phyloP scores from a whole-genome alignment of 2,113 vertebrate species.

The Thalassarche chlororhynchos region DNA sequence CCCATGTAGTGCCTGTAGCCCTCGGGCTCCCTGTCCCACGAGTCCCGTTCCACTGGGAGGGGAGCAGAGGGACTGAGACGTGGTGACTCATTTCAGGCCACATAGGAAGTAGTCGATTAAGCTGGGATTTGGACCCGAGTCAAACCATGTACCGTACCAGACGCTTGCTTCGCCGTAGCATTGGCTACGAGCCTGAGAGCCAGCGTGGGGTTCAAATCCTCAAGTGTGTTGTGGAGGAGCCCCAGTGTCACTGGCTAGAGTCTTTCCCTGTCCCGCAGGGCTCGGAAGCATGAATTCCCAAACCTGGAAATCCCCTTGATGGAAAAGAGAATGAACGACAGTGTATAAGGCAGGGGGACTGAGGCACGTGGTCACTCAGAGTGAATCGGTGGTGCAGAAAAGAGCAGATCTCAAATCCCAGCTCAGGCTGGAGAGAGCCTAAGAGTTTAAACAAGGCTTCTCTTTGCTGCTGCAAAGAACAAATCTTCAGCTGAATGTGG shows the following conservation, averaged over 20 bases:
- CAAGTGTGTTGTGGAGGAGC: neutral
- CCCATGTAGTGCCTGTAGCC: neutral
- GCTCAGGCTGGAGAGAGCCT: neutral
- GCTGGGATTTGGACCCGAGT: neutral
- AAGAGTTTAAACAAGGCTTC: neutral
- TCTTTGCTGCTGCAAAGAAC: neutral
- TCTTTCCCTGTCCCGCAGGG: neutral
- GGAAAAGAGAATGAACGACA: accelerated
- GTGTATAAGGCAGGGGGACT: neutral
- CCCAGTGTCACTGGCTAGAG: neutral
- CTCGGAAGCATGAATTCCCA: neutral
- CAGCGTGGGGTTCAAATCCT: neutral
- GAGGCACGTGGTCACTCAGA: neutral
- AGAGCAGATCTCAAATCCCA: neutral
- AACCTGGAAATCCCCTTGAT: neutral
- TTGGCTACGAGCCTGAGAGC: neutral
- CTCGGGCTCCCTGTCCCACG: neutral
- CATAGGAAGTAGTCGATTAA: neutral
- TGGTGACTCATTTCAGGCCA: neutral
- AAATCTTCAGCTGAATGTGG: neutral
- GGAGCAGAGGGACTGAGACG: neutral
- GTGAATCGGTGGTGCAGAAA: neutral
- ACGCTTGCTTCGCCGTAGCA: accelerated
- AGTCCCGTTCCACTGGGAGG: neutral
- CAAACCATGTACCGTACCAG: neutral